phyloP scores from a whole-genome alignment of 2,888 invertebrate genomes.

The Tiliacea citrago region DNA sequence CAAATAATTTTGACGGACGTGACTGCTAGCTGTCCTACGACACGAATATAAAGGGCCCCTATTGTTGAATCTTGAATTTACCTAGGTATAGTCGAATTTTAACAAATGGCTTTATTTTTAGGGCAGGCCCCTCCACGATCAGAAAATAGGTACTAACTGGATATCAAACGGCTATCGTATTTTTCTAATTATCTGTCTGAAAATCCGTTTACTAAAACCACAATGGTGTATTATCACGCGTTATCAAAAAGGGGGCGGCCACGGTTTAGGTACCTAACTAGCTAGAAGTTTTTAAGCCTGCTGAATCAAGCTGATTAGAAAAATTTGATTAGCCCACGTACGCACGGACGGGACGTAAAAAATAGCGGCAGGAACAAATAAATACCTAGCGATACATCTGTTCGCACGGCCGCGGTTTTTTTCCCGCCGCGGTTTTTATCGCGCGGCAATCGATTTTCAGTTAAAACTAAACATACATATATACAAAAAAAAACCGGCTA shows the following conservation, averaged over 20 bases:
- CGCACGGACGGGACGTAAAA: no score
- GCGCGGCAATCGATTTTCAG: no score
- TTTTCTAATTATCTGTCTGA: background rate
- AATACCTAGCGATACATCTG: no score
- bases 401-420: no score
- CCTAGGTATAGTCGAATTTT: constrained; percentile 21
- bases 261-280: background rate
- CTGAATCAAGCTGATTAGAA: constrained; percentile 17
- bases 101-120: constrained; percentile 16
- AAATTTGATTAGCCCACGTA: no score
- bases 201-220: constrained; percentile 8
- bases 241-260: constrained; percentile 55
- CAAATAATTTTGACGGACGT: background rate
- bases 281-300: background rate
- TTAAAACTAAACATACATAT: no score
- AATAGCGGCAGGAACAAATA: no score
- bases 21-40: background rate
- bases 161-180: background rate
- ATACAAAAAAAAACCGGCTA: no score
- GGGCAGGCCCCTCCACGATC: background rate
- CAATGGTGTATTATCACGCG: constrained; percentile 25
- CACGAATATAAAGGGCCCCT: background rate
- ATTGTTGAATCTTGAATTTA: constrained; percentile 37
- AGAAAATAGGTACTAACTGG: background rate
- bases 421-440: no score